A percentile compares a stretch with the other conserved stretches of the same genome.
Evolutionary conservation across 2,113 vertebrate genomes (phyloP).

Genomic region (Kobus ellipsiprymnus): DNA sequence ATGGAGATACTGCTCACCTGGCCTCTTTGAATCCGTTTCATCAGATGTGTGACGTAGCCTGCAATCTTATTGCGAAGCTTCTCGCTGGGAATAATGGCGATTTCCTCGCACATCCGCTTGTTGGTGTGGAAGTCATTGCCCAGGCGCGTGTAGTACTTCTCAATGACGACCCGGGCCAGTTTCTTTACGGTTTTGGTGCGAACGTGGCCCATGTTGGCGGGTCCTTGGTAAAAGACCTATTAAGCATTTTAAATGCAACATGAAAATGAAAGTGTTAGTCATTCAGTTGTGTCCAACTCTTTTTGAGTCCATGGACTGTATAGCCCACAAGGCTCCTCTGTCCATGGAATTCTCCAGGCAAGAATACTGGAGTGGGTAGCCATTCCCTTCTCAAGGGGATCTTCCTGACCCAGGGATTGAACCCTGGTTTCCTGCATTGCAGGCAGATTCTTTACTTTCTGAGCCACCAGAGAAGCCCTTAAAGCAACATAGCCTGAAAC

Average conservation of each 20-base stretch:
- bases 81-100: slow-evolving; percentile 98
- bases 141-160: no score
- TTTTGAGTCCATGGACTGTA: neutral
- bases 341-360: neutral
- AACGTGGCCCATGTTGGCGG: no score
- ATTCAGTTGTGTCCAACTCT: neutral
- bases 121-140: slow-evolving; percentile 94
- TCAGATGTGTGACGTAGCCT: slow-evolving; percentile 96
- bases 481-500: neutral
- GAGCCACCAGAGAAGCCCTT: neutral
- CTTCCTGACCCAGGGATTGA: neutral
- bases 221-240: no score
- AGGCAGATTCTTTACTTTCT: neutral
- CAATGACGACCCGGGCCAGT: no score
- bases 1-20: slow-evolving; percentile 97
- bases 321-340: neutral
- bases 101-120: slow-evolving; percentile 97
- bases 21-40: slow-evolving; percentile 97
- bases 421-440: neutral
- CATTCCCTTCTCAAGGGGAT: neutral
- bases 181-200: no score
- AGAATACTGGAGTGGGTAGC: neutral
- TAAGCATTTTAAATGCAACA: neutral
- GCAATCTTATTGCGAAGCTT: slow-evolving; percentile 98
- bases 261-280: neutral